phyloP scores from a whole-genome alignment of 2,888 invertebrate genomes.

The Orthosia gothica region DNA sequence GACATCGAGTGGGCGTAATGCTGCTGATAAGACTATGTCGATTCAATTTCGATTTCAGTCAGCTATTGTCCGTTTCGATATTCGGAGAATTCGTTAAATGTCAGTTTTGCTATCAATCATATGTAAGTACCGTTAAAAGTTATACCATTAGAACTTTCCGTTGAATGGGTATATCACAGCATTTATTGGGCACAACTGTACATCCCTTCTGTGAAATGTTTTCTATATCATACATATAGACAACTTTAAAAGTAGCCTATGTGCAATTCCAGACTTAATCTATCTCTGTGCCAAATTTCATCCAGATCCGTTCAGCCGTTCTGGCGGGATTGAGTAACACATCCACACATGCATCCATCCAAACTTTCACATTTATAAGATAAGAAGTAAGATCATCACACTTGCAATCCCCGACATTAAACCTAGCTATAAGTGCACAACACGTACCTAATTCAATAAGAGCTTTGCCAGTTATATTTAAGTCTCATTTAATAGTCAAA shows the following conservation, averaged over 20 bases:
- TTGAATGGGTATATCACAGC: background rate
- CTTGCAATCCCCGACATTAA: background rate
- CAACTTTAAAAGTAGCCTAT: too few relatives aligned
- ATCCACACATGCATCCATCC: too few relatives aligned
- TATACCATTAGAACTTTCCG: background rate
- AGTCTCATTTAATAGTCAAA: too few relatives aligned
- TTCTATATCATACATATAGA: too few relatives aligned
- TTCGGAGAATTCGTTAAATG: background rate
- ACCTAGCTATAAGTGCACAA: too few relatives aligned
- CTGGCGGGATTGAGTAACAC: too few relatives aligned
- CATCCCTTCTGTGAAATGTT: background rate
- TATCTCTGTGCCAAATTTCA: too few relatives aligned
- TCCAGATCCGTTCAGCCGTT: too few relatives aligned
- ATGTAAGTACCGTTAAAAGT: background rate
- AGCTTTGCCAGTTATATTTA: too few relatives aligned
- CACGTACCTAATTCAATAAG: too few relatives aligned
- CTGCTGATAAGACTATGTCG: background rate
- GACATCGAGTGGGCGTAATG: background rate
- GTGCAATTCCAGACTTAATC: too few relatives aligned
- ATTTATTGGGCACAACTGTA: background rate
- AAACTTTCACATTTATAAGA: too few relatives aligned
- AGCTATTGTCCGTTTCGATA: background rate
- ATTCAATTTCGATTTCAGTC: slow-evolving; percentile 3
- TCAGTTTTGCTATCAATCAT: background rate
- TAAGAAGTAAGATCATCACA: background rate